Evolutionary conservation across 1,140 invertebrate species (phyloP).

Genomic region (Trachelipus rathkii): DNA sequence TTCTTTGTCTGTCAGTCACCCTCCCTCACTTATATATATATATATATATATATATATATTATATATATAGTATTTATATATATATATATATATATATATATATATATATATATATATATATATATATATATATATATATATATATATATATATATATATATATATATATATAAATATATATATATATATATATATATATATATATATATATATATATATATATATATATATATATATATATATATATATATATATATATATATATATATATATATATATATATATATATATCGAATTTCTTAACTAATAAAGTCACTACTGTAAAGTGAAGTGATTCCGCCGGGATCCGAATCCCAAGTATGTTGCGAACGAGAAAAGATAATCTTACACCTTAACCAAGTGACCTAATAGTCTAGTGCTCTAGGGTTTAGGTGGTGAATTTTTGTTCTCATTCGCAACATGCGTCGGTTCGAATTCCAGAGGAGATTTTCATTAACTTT

Average conservation of each 20-base stretch:
- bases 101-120: not conserved
- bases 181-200: not conserved
- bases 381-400: no score
- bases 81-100: not conserved
- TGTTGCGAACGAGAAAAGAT: no score
- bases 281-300: not conserved
- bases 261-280: not conserved
- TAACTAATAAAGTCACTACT: no score
- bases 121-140: not conserved
- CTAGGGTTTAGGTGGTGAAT: no score
- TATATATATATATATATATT: not conserved
- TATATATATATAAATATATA: not conserved
- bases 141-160: not conserved
- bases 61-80: no score
- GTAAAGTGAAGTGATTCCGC: no score
- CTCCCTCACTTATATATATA: not conserved
- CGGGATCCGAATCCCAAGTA: no score
- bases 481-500: no score
- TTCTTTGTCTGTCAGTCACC: not conserved
- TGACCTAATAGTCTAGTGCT: no score
- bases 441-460: no score
- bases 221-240: constrained; percentile 13
- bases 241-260: not conserved
- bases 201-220: not conserved
- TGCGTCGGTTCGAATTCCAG: no score